A percentile compares a stretch with the other conserved stretches of the same genome.
Evolutionary conservation across 1,140 invertebrate species (phyloP).

Genomic region (Euura lappo): DNA sequence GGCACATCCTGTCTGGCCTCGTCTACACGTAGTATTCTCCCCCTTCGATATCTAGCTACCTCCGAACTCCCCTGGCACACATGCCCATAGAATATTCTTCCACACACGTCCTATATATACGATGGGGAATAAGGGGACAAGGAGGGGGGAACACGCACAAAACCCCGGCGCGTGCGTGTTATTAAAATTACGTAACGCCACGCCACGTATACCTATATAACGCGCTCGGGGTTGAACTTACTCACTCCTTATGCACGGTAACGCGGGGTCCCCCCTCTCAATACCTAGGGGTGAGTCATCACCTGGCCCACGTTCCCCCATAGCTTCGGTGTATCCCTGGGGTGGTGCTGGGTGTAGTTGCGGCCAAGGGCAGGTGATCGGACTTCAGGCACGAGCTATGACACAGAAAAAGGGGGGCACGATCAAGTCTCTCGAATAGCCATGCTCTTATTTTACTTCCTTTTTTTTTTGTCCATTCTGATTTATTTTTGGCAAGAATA

Average conservation of each 20-base stretch:
- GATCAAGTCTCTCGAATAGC: no score
- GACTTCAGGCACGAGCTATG: conserved; percentile 34
- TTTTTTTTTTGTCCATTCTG: neutral
- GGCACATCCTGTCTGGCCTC: neutral
- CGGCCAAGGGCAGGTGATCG: conserved; percentile 51
- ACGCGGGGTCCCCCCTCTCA: neutral
- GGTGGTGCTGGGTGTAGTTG: conserved; percentile 17
- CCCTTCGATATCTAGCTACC: neutral
- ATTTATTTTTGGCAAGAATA: neutral
- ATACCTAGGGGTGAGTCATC: conserved; percentile 54
- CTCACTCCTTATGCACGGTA: neutral
- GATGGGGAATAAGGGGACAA: conserved; percentile 14
- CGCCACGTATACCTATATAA: neutral
- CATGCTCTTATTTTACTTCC: no score
- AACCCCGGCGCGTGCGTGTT: conserved; percentile 24
- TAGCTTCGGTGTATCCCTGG: neutral
- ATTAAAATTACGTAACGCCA: conserved; percentile 34
- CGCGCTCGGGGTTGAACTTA: neutral
- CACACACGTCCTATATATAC: neutral
- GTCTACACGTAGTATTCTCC: neutral
- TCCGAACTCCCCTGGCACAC: neutral
- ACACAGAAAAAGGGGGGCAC: neutral
- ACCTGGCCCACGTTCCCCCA: conserved; percentile 50
- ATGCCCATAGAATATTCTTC: neutral
- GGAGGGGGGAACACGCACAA: neutral